Evolutionary conservation across 1,140 invertebrate genomes (phyloP).

Genomic region (Neotoxoptera formosana): DNA sequence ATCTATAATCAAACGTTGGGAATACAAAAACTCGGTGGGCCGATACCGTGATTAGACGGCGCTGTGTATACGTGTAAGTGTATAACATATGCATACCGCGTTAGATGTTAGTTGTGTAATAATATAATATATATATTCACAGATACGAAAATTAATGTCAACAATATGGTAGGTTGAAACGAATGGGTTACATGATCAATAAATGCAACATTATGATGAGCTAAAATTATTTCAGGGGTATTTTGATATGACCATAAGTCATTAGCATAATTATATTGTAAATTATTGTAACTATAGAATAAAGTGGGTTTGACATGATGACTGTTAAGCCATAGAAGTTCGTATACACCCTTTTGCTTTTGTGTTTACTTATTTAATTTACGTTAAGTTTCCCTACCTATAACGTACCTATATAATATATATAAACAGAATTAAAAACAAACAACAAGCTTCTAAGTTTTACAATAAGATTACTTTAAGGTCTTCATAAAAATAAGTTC

Average conservation of each 20-base stretch:
- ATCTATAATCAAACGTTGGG: no score
- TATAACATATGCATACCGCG: not conserved
- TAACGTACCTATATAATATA: not conserved
- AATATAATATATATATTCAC: not conserved
- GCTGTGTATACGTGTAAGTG: no score
- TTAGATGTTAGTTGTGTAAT: not conserved
- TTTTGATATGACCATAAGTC: not conserved
- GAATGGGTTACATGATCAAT: not conserved
- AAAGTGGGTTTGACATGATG: not conserved
- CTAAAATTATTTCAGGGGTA: not conserved
- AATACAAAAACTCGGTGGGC: no score
- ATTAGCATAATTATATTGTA: not conserved
- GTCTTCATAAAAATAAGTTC: not conserved
- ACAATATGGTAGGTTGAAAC: not conserved
- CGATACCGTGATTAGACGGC: no score
- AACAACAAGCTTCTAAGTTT: slow-evolving; percentile 23
- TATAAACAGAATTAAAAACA: not conserved
- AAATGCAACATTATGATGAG: not conserved
- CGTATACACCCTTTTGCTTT: not conserved
- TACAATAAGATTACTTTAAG: slow-evolving; percentile 27
- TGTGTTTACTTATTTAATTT: not conserved
- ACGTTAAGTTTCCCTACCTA: not conserved
- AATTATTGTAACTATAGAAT: not conserved
- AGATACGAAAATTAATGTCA: not conserved
- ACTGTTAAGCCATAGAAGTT: slow-evolving; percentile 29